These are phyloP conservation scores for Clarias pachynema DNA, from an alignment of 2,797 vertebrate genomes.

Conservation along the genomic window DNA sequence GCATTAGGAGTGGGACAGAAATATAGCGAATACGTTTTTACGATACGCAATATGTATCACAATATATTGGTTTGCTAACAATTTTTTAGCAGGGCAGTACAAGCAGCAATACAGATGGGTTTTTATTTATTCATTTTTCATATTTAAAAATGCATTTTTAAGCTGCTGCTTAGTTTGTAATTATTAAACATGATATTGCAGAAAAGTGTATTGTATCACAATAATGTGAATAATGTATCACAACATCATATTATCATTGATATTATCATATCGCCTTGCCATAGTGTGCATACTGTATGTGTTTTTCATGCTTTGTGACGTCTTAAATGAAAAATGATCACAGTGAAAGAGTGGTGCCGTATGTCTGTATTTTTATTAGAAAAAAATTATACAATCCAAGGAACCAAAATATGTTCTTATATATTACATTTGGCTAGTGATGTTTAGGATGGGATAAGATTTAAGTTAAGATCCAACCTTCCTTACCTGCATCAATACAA, in stretches of 20 bases:
- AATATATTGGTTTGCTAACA: not conserved
- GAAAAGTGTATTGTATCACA: not conserved
- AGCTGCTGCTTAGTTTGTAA: not conserved
- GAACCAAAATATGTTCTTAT: not conserved
- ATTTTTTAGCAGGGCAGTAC: not conserved
- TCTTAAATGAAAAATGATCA: not conserved
- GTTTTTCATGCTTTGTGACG: not conserved
- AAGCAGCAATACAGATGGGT: not conserved
- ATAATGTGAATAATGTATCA: not conserved
- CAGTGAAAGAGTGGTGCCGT: not conserved
- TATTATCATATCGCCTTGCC: not conserved
- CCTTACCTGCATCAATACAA: not conserved
- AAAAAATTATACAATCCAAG: too few species aligned
- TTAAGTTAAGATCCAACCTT: not conserved
- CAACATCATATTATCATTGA: not conserved
- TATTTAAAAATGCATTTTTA: not conserved
- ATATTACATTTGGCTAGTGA: not conserved
- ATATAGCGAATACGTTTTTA: not conserved
- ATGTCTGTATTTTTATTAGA: not conserved
- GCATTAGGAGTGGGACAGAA: conserved; percentile 7
- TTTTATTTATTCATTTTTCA: not conserved
- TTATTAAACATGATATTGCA: too few species aligned
- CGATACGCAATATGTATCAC: not conserved
- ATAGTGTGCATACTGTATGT: not conserved
- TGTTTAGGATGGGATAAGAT: not conserved